A percentile compares a stretch with the other conserved stretches of the same genome.
phyloP scores from a whole-genome alignment of 2,888 invertebrate genomes.

The Tetranychus truncatus region DNA sequence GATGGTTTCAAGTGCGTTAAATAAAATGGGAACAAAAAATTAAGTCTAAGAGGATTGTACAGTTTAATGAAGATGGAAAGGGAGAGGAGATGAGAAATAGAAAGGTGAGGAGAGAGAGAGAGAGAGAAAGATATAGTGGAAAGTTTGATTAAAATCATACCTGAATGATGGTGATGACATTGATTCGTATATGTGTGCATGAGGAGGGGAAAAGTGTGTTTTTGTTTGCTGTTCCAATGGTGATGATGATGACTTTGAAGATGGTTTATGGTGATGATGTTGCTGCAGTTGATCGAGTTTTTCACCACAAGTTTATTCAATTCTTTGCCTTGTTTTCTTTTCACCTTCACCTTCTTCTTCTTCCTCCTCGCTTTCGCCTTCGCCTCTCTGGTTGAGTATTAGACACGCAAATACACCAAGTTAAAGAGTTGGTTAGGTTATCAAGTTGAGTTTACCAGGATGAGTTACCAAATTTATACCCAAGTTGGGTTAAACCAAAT shows the following conservation, averaged over 20 bases:
- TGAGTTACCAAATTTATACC: no score
- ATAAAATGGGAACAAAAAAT: neutral
- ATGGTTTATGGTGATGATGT: neutral
- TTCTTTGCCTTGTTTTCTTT: neutral
- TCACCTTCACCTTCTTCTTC: neutral
- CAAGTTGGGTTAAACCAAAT: no score
- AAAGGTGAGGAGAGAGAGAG: neutral
- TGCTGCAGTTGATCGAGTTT: no score
- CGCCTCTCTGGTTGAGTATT: neutral
- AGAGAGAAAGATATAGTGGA: slow-evolving; percentile 5
- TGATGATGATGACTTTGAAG: neutral
- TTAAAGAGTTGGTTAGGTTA: no score
- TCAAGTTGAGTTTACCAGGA: no score
- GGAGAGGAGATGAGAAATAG: neutral
- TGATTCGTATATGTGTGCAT: neutral
- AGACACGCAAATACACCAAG: neutral
- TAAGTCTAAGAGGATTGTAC: neutral
- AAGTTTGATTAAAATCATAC: neutral
- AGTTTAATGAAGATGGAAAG: neutral
- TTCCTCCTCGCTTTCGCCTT: neutral
- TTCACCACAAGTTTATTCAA: neutral
- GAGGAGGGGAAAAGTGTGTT: neutral
- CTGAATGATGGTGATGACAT: neutral
- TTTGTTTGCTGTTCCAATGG: neutral
- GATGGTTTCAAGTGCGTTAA: neutral